A percentile compares a stretch with the other conserved stretches of the same genome.
These are phyloP conservation scores for Nymphicus hollandicus DNA, from an alignment of 2,113 vertebrate species.

Conservation along the genomic window DNA sequence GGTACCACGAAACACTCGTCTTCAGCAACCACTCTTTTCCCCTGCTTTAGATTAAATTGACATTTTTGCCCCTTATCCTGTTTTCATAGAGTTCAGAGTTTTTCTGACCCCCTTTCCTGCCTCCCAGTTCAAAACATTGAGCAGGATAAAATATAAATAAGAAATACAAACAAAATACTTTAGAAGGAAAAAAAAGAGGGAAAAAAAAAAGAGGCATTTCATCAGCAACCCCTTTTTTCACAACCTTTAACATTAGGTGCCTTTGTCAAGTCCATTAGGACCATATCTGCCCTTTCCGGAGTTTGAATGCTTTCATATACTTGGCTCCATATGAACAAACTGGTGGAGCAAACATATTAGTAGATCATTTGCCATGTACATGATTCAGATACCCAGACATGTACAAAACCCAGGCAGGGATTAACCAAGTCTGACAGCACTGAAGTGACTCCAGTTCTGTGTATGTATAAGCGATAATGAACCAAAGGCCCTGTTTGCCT, in stretches of 20 bases:
- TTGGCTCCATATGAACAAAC: conserved; percentile 66
- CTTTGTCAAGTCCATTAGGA: conserved; percentile 58
- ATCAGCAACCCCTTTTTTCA: not conserved
- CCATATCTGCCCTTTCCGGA: conserved; percentile 56
- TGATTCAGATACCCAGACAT: conserved; percentile 66
- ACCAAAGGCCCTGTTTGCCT: conserved; percentile 63
- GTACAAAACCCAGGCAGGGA: conserved; percentile 65
- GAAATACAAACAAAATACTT: conserved; percentile 29
- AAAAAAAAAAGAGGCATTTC: not conserved
- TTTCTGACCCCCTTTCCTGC: not conserved
- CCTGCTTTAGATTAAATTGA: not conserved
- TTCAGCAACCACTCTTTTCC: not conserved
- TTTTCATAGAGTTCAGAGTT: not conserved
- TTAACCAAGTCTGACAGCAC: conserved; percentile 61
- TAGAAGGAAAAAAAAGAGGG: not conserved
- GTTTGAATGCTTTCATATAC: conserved; percentile 60
- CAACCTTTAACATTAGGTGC: conserved; percentile 37
- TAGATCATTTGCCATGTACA: conserved; percentile 69
- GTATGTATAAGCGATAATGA: conserved; percentile 69
- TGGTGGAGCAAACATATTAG: conserved; percentile 64
- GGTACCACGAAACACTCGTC: not conserved
- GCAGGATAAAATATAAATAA: not conserved
- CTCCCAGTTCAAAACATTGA: not conserved
- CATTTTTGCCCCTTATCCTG: not conserved
- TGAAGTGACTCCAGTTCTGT: conserved; percentile 65